Conservation (phyloP, 2,888 invertebrate genomes). For the Melinaea menophilus region DNA sequence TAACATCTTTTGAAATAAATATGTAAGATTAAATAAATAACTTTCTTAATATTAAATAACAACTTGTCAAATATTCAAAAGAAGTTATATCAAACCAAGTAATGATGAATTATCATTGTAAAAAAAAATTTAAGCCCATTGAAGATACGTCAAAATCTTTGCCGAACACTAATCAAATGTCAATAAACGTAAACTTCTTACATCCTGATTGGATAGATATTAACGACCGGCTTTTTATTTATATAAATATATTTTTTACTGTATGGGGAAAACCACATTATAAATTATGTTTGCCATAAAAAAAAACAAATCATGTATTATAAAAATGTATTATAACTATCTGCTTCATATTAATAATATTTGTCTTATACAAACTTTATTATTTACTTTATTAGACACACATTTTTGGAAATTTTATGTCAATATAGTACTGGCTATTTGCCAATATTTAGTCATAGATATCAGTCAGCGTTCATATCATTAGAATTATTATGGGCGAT, state of each 20-base stretch:
- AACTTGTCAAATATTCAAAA: too few relatives aligned
- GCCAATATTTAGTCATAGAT: constrained; percentile 58
- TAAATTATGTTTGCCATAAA: not conserved
- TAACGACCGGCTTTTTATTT: not conserved
- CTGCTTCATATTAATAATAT: not conserved
- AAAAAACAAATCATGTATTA: not conserved
- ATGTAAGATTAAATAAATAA: too few relatives aligned
- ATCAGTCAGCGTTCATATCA: constrained; percentile 63
- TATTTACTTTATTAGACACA: constrained; percentile 35
- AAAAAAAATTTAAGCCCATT: not conserved
- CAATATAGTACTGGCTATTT: constrained; percentile 59
- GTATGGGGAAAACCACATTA: constrained; percentile 1
- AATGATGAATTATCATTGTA: too few relatives aligned
- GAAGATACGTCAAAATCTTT: constrained; percentile 9
- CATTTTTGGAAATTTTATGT: constrained; percentile 38
- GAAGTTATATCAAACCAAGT: too few relatives aligned
- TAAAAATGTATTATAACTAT: not conserved
- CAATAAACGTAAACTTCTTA: constrained; percentile 15
- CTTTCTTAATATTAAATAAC: too few relatives aligned
- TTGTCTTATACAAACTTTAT: constrained; percentile 43
- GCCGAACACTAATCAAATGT: constrained; percentile 11
- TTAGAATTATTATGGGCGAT: constrained; percentile 47
- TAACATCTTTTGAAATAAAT: too few relatives aligned
- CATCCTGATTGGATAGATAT: constrained; percentile 19
- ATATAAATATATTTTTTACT: not conserved